Evolutionary conservation across 1,140 invertebrate species (phyloP).

Genomic region (Drosophila novamexicana): DNA sequence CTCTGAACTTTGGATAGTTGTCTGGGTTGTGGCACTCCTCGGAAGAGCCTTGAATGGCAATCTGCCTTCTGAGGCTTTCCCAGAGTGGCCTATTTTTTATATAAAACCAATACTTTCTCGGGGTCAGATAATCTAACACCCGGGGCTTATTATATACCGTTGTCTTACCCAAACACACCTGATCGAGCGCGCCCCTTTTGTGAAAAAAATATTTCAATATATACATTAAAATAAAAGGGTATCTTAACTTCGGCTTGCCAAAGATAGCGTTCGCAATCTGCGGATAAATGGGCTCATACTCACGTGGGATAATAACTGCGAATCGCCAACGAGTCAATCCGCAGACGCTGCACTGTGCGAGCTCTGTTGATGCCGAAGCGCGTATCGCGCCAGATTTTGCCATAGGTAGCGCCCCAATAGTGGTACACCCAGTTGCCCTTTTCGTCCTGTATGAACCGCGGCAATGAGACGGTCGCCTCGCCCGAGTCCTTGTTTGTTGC

Average conservation of each 20-base stretch:
- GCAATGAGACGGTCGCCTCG: not conserved
- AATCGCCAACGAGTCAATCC: not conserved
- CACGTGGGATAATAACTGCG: not conserved
- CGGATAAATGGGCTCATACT: not conserved
- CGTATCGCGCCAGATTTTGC: slow-evolving; percentile 1
- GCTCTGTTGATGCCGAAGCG: not conserved
- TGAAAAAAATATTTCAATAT: too few species aligned
- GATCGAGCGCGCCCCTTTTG: not conserved
- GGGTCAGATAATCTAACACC: slow-evolving; percentile 1
- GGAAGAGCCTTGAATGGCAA: not conserved
- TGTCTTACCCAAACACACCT: not conserved
- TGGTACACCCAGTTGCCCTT: slow-evolving; percentile 1
- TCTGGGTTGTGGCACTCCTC: slow-evolving; percentile 3
- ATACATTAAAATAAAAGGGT: too few species aligned
- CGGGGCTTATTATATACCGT: slow-evolving; percentile 7
- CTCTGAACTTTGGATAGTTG: not conserved
- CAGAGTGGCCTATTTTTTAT: slow-evolving; percentile 5
- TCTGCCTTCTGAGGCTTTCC: not conserved
- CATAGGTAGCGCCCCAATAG: not conserved
- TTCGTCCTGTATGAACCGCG: not conserved
- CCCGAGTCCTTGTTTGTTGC: rapidly evolving
- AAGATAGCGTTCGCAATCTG: too few species aligned
- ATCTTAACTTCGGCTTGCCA: too few species aligned
- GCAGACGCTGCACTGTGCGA: not conserved
- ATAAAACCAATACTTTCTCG: too few species aligned